Conservation (phyloP, 2,113 vertebrate genomes). For the Hippocampus barbouri region DNA sequence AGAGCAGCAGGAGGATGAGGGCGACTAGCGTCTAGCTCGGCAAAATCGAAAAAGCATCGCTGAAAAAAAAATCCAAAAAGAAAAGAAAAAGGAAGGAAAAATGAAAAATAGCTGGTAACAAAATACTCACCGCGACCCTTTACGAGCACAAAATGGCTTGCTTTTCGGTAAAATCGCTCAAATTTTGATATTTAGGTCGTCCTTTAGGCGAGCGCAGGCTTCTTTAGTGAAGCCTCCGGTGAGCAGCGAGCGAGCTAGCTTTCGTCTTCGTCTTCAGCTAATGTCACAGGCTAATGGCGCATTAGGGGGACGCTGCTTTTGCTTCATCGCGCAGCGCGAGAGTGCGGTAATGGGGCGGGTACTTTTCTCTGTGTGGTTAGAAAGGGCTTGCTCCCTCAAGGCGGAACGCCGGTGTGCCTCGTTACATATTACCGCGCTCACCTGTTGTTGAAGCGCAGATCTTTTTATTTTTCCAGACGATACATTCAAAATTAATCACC, state of each 20-base stretch:
- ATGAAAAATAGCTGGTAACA: slow-evolving; percentile 62
- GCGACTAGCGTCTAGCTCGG: slow-evolving; percentile 42
- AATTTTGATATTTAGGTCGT: slow-evolving; percentile 49
- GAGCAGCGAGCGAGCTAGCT: slow-evolving; percentile 42
- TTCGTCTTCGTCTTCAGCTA: slow-evolving; percentile 43
- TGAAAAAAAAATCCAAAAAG: slow-evolving; percentile 60
- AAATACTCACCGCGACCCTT: slow-evolving; percentile 75
- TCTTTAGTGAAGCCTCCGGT: slow-evolving; percentile 25
- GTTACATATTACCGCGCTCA: not conserved
- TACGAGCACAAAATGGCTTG: slow-evolving; percentile 66
- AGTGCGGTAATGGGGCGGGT: slow-evolving; percentile 5
- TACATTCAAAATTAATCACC: not conserved
- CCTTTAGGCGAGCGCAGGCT: slow-evolving; percentile 34
- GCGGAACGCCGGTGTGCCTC: slow-evolving; percentile 2
- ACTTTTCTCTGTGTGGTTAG: not conserved
- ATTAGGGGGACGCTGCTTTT: slow-evolving; percentile 26
- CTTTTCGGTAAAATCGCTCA: slow-evolving; percentile 60
- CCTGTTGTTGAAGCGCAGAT: not conserved
- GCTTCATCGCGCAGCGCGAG: fast-evolving
- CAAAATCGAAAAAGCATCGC: slow-evolving; percentile 45
- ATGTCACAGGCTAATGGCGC: slow-evolving; percentile 37
- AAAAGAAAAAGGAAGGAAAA: slow-evolving; percentile 67
- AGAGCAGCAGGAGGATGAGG: slow-evolving; percentile 11
- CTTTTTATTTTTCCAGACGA: not conserved
- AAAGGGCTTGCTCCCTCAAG: not conserved